Evolutionary conservation across 2,888 invertebrate species (phyloP).

Genomic region (Apocheima hispidaria): DNA sequence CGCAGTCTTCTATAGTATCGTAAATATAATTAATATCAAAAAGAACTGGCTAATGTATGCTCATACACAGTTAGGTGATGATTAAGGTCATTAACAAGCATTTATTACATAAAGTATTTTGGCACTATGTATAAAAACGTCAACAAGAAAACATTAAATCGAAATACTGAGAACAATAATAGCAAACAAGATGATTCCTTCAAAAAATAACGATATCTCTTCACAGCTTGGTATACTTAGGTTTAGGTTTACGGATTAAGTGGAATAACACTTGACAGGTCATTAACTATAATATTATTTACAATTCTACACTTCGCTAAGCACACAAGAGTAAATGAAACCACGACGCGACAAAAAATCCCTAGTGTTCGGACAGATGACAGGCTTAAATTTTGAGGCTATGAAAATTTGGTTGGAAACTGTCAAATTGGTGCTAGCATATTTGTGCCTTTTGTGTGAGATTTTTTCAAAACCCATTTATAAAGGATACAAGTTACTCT

Average conservation of each 20-base stretch:
- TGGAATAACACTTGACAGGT: slow-evolving; percentile 72
- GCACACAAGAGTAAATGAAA: slow-evolving; percentile 46
- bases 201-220: slow-evolving; percentile 69
- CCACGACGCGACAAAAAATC: slow-evolving; percentile 10
- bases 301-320: slow-evolving; percentile 67
- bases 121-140: slow-evolving; percentile 73
- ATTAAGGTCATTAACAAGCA: slow-evolving; percentile 58
- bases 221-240: slow-evolving; percentile 66
- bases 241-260: slow-evolving; percentile 53
- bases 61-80: slow-evolving; percentile 48
- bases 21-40: slow-evolving; percentile 11
- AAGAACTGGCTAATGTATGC: slow-evolving; percentile 33
- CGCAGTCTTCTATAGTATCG: not conserved
- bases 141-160: slow-evolving; percentile 61
- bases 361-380: too few species aligned
- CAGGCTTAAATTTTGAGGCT: too few species aligned
- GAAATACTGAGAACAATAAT: slow-evolving; percentile 64
- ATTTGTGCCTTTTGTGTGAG: too few species aligned
- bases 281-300: slow-evolving; percentile 68
- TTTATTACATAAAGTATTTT: slow-evolving; percentile 68
- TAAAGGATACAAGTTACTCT: too few species aligned
- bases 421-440: too few species aligned
- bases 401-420: too few species aligned
- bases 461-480: too few species aligned
- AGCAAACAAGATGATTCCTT: slow-evolving; percentile 63